Evolutionary conservation across 2,113 vertebrate species (phyloP).

Genomic region (Cygnus atratus): DNA sequence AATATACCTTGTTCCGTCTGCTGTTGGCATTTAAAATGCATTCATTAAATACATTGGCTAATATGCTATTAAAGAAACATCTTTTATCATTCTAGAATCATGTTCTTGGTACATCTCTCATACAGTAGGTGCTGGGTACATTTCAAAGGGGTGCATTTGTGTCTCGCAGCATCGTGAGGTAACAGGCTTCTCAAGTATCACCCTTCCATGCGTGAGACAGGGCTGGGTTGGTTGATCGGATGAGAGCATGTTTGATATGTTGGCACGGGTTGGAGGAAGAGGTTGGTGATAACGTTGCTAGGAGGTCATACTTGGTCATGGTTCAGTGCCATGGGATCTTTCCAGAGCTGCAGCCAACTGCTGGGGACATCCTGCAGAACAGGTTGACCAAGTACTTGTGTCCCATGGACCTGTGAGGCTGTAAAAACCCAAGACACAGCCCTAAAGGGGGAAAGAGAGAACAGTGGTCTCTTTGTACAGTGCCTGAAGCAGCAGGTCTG

Average conservation of each 20-base stretch:
- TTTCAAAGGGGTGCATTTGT: constrained; percentile 40
- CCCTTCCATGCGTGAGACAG: not conserved
- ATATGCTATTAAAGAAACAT: constrained; percentile 45
- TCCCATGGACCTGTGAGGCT: not conserved
- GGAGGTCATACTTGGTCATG: not conserved
- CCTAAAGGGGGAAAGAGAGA: not conserved
- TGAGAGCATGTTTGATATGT: constrained; percentile 11
- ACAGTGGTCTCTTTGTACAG: not conserved
- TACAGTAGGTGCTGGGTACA: constrained; percentile 30
- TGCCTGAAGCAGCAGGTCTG: not conserved
- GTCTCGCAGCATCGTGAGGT: constrained; percentile 18
- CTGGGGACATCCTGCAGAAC: not conserved
- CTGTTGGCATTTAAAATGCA: constrained; percentile 5
- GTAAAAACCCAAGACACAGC: not conserved
- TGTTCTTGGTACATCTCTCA: constrained; percentile 43
- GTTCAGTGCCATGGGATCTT: not conserved
- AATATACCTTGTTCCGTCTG: constrained; percentile 39
- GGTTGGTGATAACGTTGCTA: not conserved
- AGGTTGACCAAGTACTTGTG: not conserved
- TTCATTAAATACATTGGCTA: constrained; percentile 44
- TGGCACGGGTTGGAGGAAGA: constrained; percentile 15
- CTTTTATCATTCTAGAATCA: constrained; percentile 60
- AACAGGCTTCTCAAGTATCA: constrained; percentile 42
- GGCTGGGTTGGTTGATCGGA: not conserved
- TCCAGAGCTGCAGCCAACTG: not conserved